Evolutionary conservation across 2,113 vertebrate species (phyloP).

Genomic region (Apeltes quadracus): DNA sequence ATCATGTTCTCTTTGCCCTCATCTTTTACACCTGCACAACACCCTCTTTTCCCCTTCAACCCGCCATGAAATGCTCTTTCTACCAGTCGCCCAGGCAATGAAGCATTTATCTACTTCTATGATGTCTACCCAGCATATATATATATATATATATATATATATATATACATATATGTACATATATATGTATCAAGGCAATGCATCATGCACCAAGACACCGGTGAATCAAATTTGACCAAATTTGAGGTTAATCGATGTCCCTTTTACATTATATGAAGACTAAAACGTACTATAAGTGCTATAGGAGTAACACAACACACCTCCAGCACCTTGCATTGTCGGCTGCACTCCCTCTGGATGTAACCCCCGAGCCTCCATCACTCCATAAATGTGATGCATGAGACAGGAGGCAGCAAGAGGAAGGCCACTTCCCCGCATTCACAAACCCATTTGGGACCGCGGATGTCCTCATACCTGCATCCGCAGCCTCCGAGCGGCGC

Average conservation of each 20-base stretch:
- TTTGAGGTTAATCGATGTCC: not conserved
- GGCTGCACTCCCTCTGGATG: slow-evolving; percentile 47
- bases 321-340: slow-evolving; percentile 26
- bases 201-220: slow-evolving; percentile 9
- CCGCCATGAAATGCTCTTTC: slow-evolving; percentile 41
- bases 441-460: slow-evolving; percentile 59
- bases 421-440: slow-evolving; percentile 49
- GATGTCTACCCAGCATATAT: too few relatives aligned
- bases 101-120: slow-evolving; percentile 69
- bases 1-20: slow-evolving; percentile 24
- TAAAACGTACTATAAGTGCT: not conserved
- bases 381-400: slow-evolving; percentile 50
- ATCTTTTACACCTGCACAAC: slow-evolving; percentile 7
- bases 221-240: not conserved
- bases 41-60: slow-evolving; percentile 30
- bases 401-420: slow-evolving; percentile 47
- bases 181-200: not conserved
- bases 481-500: slow-evolving; percentile 50
- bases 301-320: slow-evolving; percentile 3
- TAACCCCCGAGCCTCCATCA: slow-evolving; percentile 38
- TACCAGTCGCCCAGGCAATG: slow-evolving; percentile 42
- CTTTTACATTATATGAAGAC: not conserved
- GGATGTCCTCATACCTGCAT: slow-evolving; percentile 65
- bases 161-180: too few relatives aligned
- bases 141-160: too few relatives aligned